Conservation (phyloP, 92 coral and sea anemone species). For the Epizoanthus fatuus region DNA sequence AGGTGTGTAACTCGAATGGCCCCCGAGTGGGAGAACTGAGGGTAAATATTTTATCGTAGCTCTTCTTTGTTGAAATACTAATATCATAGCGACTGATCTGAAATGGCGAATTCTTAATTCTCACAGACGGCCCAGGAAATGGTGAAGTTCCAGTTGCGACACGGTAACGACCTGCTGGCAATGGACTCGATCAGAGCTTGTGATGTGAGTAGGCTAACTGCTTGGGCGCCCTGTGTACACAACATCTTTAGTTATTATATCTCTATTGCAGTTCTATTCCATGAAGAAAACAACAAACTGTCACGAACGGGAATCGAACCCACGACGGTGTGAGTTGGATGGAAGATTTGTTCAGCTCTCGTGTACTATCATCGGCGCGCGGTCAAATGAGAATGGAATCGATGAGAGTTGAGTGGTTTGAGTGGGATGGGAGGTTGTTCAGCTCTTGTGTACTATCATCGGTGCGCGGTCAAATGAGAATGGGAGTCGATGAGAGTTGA, state of each 20-base stretch:
- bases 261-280: too few relatives aligned
- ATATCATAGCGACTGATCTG: too few relatives aligned
- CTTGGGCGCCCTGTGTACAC: background rate
- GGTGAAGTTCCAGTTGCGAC: slow-evolving; percentile 97
- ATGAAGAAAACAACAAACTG: too few relatives aligned
- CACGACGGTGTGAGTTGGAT: too few relatives aligned
- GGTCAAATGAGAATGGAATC: too few relatives aligned
- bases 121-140: slow-evolving; percentile 92
- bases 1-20: slow-evolving; percentile 69
- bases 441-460: too few relatives aligned
- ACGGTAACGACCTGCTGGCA: slow-evolving; percentile 96
- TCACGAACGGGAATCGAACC: background rate
- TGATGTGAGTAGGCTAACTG: slow-evolving; percentile 78
- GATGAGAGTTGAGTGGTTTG: too few relatives aligned
- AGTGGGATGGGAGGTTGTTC: too few relatives aligned
- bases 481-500: too few relatives aligned
- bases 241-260: background rate
- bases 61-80: background rate
- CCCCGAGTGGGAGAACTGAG: slow-evolving; percentile 84
- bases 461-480: too few relatives aligned
- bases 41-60: slow-evolving; percentile 44
- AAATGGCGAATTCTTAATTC: background rate
- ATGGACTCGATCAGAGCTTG: slow-evolving; percentile 97
- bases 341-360: too few relatives aligned
- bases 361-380: too few relatives aligned